phyloP scores from a whole-genome alignment of 2,888 invertebrate species.

The Tupiocoris notatus region DNA sequence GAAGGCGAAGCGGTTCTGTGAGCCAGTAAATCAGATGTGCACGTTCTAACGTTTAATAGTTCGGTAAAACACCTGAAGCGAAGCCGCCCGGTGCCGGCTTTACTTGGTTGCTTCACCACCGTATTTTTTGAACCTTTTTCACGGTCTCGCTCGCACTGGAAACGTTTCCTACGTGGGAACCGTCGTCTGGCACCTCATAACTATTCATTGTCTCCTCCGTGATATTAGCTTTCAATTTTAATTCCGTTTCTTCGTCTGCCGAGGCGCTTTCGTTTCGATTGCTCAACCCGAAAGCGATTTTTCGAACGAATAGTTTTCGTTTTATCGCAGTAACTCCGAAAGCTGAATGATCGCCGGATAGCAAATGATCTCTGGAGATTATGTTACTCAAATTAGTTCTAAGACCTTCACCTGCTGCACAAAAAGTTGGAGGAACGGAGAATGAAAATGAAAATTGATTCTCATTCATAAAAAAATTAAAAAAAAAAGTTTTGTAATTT shows the following conservation, averaged over 20 bases:
- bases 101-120: conserved; percentile 13
- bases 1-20: not conserved
- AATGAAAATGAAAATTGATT: too few species aligned
- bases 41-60: conserved; percentile 40
- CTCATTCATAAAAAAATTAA: too few species aligned
- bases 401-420: too few species aligned
- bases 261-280: not conserved
- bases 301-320: too few species aligned
- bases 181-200: conserved; percentile 22
- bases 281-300: not conserved
- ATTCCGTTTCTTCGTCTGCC: conserved; percentile 26
- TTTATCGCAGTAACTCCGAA: too few species aligned
- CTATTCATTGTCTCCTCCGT: conserved; percentile 36
- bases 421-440: too few species aligned
- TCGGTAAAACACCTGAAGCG: conserved; percentile 39
- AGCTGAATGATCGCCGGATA: too few species aligned
- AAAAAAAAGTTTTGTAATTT: too few species aligned
- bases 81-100: too few species aligned
- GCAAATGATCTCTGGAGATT: too few species aligned
- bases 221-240: conserved; percentile 41
- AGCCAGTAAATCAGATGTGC: conserved; percentile 40
- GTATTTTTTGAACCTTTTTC: conserved; percentile 7
- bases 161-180: conserved; percentile 30
- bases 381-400: too few species aligned
- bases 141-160: not conserved